Evolutionary conservation across 2,797 vertebrate genomes (phyloP).

Genomic region (Gobionotothen gibberifrons): DNA sequence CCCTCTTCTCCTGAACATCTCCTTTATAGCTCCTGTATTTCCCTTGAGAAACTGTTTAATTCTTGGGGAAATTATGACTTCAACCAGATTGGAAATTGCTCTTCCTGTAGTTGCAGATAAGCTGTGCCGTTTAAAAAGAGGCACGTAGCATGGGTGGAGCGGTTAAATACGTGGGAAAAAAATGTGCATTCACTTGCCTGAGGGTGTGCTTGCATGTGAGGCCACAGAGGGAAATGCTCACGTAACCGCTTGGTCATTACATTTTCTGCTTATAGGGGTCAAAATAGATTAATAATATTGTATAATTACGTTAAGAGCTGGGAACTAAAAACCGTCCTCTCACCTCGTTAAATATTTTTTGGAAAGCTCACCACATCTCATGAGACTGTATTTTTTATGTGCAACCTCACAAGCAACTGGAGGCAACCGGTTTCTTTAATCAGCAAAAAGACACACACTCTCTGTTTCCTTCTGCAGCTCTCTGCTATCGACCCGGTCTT

Average conservation of each 20-base stretch:
- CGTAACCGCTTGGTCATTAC: conserved; percentile 1
- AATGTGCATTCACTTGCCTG: conserved; percentile 12
- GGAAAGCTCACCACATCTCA: conserved; percentile 6
- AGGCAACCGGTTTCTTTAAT: conserved; percentile 44
- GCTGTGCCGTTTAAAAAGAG: conserved; percentile 34
- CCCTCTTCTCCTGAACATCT: background rate
- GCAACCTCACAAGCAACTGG: conserved; percentile 31
- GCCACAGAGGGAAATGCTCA: background rate
- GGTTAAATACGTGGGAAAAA: background rate
- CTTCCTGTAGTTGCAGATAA: conserved; percentile 36
- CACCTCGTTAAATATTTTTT: conserved; percentile 16
- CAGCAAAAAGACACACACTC: conserved; percentile 33
- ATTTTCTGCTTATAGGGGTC: conserved; percentile 16
- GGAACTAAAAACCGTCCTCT: conserved; percentile 7
- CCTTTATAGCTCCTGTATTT: conserved; percentile 21
- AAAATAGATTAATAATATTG: conserved; percentile 18
- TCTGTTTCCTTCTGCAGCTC: background rate
- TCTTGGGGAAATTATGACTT: conserved; percentile 44
- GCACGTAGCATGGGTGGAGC: conserved; percentile 31
- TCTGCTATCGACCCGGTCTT: conserved; percentile 26
- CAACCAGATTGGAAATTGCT: too few relatives aligned
- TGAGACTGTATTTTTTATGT: conserved; percentile 38
- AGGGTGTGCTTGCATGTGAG: background rate
- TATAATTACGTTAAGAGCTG: conserved; percentile 20
- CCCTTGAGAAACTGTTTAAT: conserved; percentile 22